Evolutionary conservation across 2,113 vertebrate genomes (phyloP).

Genomic region (Lampris incognitus): DNA sequence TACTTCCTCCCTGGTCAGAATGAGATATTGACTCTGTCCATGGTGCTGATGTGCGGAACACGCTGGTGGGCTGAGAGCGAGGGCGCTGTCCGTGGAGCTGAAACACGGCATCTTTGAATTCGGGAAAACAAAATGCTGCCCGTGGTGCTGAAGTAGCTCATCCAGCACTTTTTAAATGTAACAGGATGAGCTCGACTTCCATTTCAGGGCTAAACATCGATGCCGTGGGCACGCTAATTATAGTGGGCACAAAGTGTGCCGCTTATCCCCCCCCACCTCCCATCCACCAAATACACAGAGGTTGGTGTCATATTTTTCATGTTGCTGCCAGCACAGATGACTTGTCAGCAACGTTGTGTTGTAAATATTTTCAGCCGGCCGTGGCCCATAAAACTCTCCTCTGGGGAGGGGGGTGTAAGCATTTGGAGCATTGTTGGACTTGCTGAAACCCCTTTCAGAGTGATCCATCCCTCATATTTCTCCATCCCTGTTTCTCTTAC

Average conservation of each 20-base stretch:
- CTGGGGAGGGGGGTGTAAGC: neutral
- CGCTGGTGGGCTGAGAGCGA: neutral
- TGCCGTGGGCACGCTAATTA: neutral
- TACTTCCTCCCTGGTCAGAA: neutral
- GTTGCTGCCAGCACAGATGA: neutral
- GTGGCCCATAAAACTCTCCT: neutral
- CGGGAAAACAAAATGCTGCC: slow-evolving; percentile 2
- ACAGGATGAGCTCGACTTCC: too few species aligned
- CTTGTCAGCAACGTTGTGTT: slow-evolving; percentile 17
- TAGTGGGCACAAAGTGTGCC: neutral
- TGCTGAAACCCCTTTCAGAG: slow-evolving; percentile 13
- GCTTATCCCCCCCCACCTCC: neutral
- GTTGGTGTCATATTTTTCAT: neutral
- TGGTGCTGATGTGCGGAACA: slow-evolving; percentile 37
- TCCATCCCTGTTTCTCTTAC: neutral
- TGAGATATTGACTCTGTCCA: slow-evolving; percentile 23
- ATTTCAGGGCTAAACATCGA: neutral
- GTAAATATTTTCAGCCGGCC: slow-evolving; percentile 18
- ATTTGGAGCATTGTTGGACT: neutral
- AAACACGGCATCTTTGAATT: neutral
- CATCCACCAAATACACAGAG: neutral
- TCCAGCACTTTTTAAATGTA: neutral
- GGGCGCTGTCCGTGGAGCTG: neutral
- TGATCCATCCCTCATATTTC: neutral
- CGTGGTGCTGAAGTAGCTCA: slow-evolving; percentile 40